Base-by-base conservation (phyloP, 2,888 invertebrate genomes). In the Oxytorus armatus region DNA sequence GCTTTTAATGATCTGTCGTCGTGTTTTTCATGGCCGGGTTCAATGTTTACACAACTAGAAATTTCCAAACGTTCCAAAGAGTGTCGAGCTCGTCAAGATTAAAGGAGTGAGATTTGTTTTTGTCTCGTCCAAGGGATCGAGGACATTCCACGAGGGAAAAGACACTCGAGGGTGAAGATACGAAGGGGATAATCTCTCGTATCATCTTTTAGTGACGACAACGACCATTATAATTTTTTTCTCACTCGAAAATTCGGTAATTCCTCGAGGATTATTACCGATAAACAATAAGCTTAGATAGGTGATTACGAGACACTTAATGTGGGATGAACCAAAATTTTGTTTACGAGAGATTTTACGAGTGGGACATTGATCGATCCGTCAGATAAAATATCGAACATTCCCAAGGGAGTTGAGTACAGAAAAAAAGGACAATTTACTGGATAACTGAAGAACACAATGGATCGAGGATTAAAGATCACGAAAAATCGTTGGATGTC, bases 241-340 rank as follows among this genome's bases (percentile, higher is more conserved):
- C 33, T 23, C 14, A 10, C 16, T 29, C 25, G 3, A 29, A 47
- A 63, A 14, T 63, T 8, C 47, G 14, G 16, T 88, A 88, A 88
- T 87, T 87, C 87, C 66, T 63, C 68, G 80, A 42, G 86, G 87
- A 88, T 89, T 88, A 89, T 75, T 74, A 29, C 51, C 69, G 85
- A 86, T 87, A 88, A 89, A 87, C 87, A 88, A 87, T 81, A 81
- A 79, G 16, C 74, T 79, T 61, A 59, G 25, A 73, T 63, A 18
- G 59, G 57, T 68, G 76, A 51, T 63, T 63, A 49, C 63, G 53
- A 39, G 61, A 57, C 10, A 57, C 79, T 44, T 42, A 33, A 25
- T 14, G 16, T n/a, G 39, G 21, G 61, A 53, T 47, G 49, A 4
- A 36, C 21, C 51, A 61, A n/a, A 16, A 51, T 39, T 61, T 5